Base-by-base conservation (phyloP, 2,113 vertebrate genomes). In the Petroica traversi region DNA sequence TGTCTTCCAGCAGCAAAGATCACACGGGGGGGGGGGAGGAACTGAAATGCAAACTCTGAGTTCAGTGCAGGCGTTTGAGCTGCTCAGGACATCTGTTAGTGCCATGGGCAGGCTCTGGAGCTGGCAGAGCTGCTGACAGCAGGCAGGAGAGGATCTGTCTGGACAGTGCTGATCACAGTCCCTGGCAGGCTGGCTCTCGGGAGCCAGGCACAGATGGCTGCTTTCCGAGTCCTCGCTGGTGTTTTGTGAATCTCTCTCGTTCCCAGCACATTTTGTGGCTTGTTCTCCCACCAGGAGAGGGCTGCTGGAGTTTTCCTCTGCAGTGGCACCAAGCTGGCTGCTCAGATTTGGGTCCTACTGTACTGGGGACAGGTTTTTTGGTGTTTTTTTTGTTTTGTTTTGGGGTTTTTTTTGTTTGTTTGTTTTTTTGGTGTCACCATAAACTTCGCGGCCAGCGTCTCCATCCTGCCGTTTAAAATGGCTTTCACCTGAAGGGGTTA, bases 131-230 rank as follows among this genome's bases (percentile, higher is more conserved):
- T 85, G 94, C 84, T 93, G 94, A 91, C 95, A 95, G 89, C 94
- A 95, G 69, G 3, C 89, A 91, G 76, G 64, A 93, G 89, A 49
- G 34, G 91, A 73, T 82, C 87, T 73, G 81, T 43, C 92, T 15
- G 63, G 89, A 38, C 85, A 66, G 71, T 9, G 4, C 94, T 89
- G 80, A 88, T 92, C 85, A 72, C 71, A 63, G 57, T 11, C 67
- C 20, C 76, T 89, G 92, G 84, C 95, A 97, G 89, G 11, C 74
- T 89, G 89, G 38, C 29, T 54, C 22, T 3, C 41, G 2, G 26
- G 54, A 89, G 85, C 66, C 93, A 68, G 62, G 78, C 92, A 55
- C 95, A 96, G 94, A 93, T 96, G 93, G 95, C 55, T 76, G 74
- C 94, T 58, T 43, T 89, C 43, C 87, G 5, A 91, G 84, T 31